Evolutionary conservation across 2,797 vertebrate species (phyloP).

Genomic region (Sebastes matsubarae): DNA sequence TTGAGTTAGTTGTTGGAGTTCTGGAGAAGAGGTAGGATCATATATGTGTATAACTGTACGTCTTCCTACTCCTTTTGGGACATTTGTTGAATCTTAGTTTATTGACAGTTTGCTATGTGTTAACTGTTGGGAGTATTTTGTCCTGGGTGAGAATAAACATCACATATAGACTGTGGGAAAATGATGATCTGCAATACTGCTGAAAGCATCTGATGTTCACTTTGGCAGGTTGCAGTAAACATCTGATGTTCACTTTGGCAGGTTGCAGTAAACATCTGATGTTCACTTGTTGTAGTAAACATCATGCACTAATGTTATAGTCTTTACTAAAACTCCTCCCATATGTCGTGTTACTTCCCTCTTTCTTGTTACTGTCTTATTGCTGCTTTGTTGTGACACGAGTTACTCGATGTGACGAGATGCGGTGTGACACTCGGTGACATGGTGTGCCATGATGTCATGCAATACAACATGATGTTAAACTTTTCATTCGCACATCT

Average conservation of each 20-base stretch:
- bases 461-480: background rate
- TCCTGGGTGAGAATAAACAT: no score
- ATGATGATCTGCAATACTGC: background rate
- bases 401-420: slow-evolving; percentile 25
- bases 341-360: background rate
- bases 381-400: slow-evolving; percentile 18
- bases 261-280: background rate
- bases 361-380: background rate
- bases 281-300: background rate
- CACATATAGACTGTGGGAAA: no score
- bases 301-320: background rate
- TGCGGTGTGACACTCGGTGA: slow-evolving; percentile 16
- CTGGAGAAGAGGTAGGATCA: no score
- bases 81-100: no score
- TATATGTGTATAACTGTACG: no score
- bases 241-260: background rate
- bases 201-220: background rate
- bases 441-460: slow-evolving; percentile 21
- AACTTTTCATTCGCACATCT: background rate
- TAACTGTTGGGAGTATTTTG: no score
- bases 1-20: no score
- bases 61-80: no score
- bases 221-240: background rate
- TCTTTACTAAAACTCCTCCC: background rate
- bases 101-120: no score